phyloP scores from a whole-genome alignment of 2,797 vertebrate genomes.

The Neostethus bicornis region DNA sequence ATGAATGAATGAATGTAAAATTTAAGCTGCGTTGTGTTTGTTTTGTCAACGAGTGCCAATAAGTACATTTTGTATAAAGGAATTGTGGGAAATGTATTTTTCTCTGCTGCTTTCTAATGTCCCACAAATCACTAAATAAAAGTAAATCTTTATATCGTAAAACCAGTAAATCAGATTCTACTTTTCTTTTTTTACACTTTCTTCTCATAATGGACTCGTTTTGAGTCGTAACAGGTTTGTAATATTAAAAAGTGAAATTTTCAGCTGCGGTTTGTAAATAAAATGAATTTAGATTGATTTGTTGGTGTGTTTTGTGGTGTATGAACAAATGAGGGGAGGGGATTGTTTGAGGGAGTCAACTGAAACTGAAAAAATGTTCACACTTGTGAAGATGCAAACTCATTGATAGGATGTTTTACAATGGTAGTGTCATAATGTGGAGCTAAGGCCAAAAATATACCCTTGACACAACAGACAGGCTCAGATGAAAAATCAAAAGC shows the following conservation, averaged over 20 bases:
- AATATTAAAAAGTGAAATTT: conserved; percentile 81
- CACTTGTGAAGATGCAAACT: too few species aligned
- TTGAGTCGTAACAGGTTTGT: conserved; percentile 86
- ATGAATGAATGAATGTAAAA: too few species aligned
- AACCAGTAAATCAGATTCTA: conserved; percentile 88
- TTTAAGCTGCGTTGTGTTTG: conserved; percentile 79
- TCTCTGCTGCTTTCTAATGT: conserved; percentile 86
- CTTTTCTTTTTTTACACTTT: conserved; percentile 82
- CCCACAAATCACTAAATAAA: conserved; percentile 85
- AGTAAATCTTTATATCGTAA: conserved; percentile 91
- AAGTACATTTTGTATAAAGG: conserved; percentile 90
- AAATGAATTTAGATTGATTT: conserved; percentile 54
- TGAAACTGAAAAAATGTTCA: too few species aligned
- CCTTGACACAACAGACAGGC: too few species aligned
- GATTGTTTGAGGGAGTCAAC: neutral
- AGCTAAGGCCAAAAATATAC: too few species aligned
- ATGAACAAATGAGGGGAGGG: neutral
- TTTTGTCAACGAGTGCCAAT: conserved; percentile 82
- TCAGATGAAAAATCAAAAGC: too few species aligned
- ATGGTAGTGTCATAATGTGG: too few species aligned
- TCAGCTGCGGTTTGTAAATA: conserved; percentile 75
- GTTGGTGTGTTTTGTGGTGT: conserved; percentile 20
- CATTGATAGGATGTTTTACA: too few species aligned
- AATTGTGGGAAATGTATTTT: conserved; percentile 62
- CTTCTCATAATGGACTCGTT: conserved; percentile 84